Conservation (phyloP, 2,888 invertebrate species). For the Apamea anceps region DNA sequence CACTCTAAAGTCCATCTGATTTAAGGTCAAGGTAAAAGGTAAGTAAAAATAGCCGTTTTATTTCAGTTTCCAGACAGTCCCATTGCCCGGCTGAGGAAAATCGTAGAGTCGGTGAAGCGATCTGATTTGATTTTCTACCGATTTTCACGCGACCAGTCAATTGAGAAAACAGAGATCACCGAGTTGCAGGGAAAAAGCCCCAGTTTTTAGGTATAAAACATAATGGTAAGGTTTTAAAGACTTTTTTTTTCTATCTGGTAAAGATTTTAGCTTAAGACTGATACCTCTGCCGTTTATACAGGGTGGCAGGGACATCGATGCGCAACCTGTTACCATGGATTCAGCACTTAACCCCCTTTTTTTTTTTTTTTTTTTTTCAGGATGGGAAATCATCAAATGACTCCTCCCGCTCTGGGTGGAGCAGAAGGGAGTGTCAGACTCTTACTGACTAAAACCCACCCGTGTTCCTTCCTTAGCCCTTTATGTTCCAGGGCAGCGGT, state of each 20-base stretch:
- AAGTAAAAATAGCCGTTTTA: slow-evolving; percentile 51
- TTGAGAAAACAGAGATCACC: slow-evolving; percentile 59
- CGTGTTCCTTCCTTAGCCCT: too few species aligned
- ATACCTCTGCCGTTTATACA: neutral
- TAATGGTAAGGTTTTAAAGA: neutral
- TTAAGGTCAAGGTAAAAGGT: slow-evolving; percentile 31
- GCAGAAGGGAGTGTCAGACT: too few species aligned
- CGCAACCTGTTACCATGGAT: too few species aligned
- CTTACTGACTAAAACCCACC: too few species aligned
- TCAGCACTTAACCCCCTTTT: too few species aligned
- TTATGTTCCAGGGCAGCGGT: too few species aligned
- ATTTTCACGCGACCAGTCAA: slow-evolving; percentile 60
- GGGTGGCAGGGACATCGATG: too few species aligned
- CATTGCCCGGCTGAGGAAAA: slow-evolving; percentile 32
- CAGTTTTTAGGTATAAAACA: neutral
- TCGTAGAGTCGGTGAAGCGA: slow-evolving; percentile 38
- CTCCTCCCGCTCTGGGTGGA: too few species aligned
- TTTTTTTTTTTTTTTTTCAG: too few species aligned
- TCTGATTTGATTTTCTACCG: slow-evolving; percentile 59
- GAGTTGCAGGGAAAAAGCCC: slow-evolving; percentile 35
- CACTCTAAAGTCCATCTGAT: slow-evolving; percentile 30
- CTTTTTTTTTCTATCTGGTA: neutral
- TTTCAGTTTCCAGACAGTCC: slow-evolving; percentile 52
- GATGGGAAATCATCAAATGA: too few species aligned
- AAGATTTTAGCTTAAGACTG: neutral